phyloP scores from a whole-genome alignment of 2,888 invertebrate species.

The Scaptomyza caliginosa region DNA sequence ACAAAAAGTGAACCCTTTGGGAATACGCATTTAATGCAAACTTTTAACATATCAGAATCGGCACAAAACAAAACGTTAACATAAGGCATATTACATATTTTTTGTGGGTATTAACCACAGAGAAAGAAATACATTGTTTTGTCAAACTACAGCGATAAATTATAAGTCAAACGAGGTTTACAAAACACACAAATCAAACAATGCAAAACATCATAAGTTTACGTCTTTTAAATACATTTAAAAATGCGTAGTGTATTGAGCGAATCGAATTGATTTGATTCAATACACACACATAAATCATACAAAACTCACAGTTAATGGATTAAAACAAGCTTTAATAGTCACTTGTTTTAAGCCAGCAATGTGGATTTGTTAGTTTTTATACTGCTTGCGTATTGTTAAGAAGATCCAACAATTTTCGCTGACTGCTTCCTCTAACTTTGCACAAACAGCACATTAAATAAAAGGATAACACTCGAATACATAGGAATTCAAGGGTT shows the following conservation, averaged over 20 bases:
- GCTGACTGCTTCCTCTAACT: slow-evolving; percentile 3
- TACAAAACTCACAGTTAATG: not conserved
- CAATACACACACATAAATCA: not conserved
- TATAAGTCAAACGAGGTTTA: not conserved
- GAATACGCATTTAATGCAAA: not conserved
- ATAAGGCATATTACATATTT: too few relatives aligned
- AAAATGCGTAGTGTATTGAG: not conserved
- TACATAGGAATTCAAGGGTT: slow-evolving; percentile 9
- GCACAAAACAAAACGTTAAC: too few relatives aligned
- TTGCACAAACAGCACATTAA: slow-evolving; percentile 27
- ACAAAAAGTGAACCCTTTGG: not conserved
- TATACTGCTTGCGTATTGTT: slow-evolving; percentile 14
- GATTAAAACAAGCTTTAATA: slow-evolving; percentile 1
- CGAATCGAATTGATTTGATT: slow-evolving; percentile 3
- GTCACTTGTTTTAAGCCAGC: not conserved
- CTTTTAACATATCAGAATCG: too few relatives aligned
- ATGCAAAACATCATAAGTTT: not conserved
- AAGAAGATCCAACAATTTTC: not conserved
- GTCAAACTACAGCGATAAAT: too few relatives aligned
- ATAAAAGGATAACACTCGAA: slow-evolving; percentile 23
- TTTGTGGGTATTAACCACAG: too few relatives aligned
- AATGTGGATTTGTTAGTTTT: slow-evolving; percentile 1
- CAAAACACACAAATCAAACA: not conserved
- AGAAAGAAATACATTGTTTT: too few relatives aligned
- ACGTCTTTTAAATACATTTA: not conserved